Base-by-base conservation (phyloP, 2,797 vertebrate genomes). In the Molossus molossus region DNA sequence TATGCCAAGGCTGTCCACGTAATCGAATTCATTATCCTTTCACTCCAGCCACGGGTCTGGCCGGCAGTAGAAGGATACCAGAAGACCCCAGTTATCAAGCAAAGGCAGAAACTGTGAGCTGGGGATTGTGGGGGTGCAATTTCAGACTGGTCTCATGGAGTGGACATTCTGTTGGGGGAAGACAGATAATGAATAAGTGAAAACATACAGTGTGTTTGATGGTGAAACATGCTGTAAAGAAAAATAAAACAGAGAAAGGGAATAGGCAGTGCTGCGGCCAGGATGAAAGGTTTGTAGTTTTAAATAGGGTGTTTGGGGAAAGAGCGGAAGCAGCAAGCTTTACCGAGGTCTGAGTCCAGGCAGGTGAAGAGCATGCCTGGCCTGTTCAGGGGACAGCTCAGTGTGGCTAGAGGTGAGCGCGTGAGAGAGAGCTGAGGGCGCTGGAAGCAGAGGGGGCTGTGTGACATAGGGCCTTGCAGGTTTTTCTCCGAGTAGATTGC, bases 21-120 rank as follows among this genome's bases (percentile, higher is more conserved):
- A 86, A 94, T 84, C 83, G 73, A 89, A 93, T 95, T 96, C 90
- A 83, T 84, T 73, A 55, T 95, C 70, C 90, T 88, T 92, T 79
- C 88, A 81, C 37, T 84, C 18, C 27, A 37, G 94, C 65, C 65
- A 72, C 76, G 69, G 82, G 53, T 70, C 86, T 87, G 85, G 92
- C 75, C 79, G 55, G 40, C 55, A 65, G 94, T 60, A 12, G 18
- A 75, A 64, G 73, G 13, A 80, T 55, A 62, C 53, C 87, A 17
- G 6, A 20, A 57, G 76, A 57, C 15, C 69, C 50, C 27, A 40
- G 73, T 55, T 45, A 73, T 37, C 29, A 18, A 17, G 91, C 81
- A 53, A 70, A 92, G 72, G 62, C 82, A 60, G 62, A 92, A 60
- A 15, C n/a, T 3, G 5, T 9, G 14, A 93, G 67, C 29, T 5